Base-by-base conservation (phyloP, 2,888 invertebrate genomes). In the Pyrgus malvae region DNA sequence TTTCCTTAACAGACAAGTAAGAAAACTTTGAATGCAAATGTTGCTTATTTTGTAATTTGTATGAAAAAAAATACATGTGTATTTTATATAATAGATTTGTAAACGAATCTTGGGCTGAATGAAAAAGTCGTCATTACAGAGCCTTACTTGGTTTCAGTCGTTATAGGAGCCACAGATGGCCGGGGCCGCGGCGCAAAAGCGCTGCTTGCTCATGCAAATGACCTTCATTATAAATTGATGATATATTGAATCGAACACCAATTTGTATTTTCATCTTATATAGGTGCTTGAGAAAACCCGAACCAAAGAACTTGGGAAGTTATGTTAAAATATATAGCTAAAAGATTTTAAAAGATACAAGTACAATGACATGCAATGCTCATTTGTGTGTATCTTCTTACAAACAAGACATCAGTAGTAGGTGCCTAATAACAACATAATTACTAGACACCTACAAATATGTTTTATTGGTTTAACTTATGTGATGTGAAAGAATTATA, bases 121-220 rank as follows among this genome's bases (percentile, higher is more conserved):
- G 16, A 56, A 59, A 56, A 54, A 59, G 29, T 31, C 42, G 40
- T 29, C 49, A 51, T 38, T 37, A 74, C 73, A 56, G 72, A 76
- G 68, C 72, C 75, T 74, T 79, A 65, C 70, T 72, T 70, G 76
- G 73, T 74, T 69, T 68, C 19, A 27, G 37, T 51, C 19, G 76
- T 78, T 79, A 78, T 74, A 74, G 75, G 61, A 62, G 64, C 78
- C 79, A 62, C 71, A 78, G 75, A 80, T 76, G 80, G 61, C 69
- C 72, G 69, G 65, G 61, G 37, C 27, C 60, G 55, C 56, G 59
- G 64, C 53, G 63, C 65, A 59, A 65, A 69, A 66, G 66, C 67
- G 58, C 68, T 61, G 65, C 68, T 65, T 68, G 70, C 65, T 68
- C 71, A 66, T 74, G 75, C 72, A 80, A 80, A 82, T 80, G 76